Base-by-base conservation (phyloP, 2,113 vertebrate genomes). In the Columba livia region DNA sequence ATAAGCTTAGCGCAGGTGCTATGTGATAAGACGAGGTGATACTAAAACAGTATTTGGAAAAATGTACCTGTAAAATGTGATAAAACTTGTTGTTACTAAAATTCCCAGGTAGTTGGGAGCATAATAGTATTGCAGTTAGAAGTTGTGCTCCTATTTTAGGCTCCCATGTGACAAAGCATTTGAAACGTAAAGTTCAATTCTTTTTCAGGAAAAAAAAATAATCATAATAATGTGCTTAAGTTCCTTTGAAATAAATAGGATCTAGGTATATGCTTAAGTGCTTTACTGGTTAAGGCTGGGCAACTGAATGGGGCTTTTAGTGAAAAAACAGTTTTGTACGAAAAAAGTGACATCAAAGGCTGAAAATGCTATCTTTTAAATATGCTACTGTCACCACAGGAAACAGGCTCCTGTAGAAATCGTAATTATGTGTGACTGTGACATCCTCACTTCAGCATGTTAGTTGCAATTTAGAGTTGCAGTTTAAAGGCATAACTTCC, bases 271-370 rank as follows among this genome's bases (percentile, higher is more conserved):
- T 64, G 47, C 60, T 80, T 70, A 91, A 83, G 54, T 93, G 75
- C 60, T 96, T 88, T 80, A 36, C 69, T 71, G 91, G 79, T 26
- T 95, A 67, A 85, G 62, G 12, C 40, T 80, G 40, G 87, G 26
- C 79, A 70, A 19, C 14, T 36, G 74, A 88, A 91, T 80, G 62
- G 71, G 29, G 38, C n/a, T 95, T 48, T 93, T 66, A 74, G 47
- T 90, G 60, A 80, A 83, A 82, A 92, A 85, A 16, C 25, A 88
- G 53, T 88, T 89, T 94, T 93, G 82, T 93, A 28, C 83, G 40
- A 92, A 71, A 84, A 88, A 92, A 96, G 58, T 95, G 90, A 90
- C 82, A 93, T 96, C 93, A 94, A 94, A 94, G 92, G 84, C 83
- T 81, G 83, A 92, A 96, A 94, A 84, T 65, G 57, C 65, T 93